Conservation (phyloP, 2,113 vertebrate genomes). For the Amphiprion percula region DNA sequence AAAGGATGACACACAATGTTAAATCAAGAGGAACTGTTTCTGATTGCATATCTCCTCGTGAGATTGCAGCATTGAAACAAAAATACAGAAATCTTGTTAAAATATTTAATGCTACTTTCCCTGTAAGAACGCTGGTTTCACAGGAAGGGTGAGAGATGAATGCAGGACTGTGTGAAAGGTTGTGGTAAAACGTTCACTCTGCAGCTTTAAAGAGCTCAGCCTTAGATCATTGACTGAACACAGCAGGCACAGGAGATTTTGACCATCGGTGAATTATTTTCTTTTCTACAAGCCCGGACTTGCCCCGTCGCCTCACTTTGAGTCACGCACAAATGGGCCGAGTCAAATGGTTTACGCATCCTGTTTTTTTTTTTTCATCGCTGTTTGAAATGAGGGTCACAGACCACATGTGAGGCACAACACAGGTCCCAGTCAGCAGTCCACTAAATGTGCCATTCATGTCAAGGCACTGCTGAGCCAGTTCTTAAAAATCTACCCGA, state of each 20-base stretch:
- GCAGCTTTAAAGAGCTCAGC: constrained; percentile 14
- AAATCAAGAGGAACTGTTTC: constrained; percentile 27
- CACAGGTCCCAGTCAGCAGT: constrained; percentile 77
- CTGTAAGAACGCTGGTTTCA: constrained; percentile 4
- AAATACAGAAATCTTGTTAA: not conserved
- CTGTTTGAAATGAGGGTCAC: constrained; percentile 75
- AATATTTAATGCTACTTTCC: not conserved
- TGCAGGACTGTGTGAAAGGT: not conserved
- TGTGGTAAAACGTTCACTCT: constrained; percentile 24
- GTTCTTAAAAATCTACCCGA: constrained; percentile 67
- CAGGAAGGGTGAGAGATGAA: not conserved
- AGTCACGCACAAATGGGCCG: constrained; percentile 65
- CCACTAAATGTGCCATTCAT: constrained; percentile 80
- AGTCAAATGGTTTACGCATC: constrained; percentile 65
- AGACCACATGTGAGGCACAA: constrained; percentile 80
- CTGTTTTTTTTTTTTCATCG: constrained; percentile 70
- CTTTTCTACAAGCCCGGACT: constrained; percentile 57
- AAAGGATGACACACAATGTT: constrained; percentile 5
- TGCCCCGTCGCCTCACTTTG: constrained; percentile 60
- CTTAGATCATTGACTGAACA: constrained; percentile 2
- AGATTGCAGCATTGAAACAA: not conserved
- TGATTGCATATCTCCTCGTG: not conserved
- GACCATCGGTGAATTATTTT: constrained; percentile 54
- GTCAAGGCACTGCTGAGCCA: constrained; percentile 42
- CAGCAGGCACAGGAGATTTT: constrained; percentile 32